Conservation (phyloP, 2,797 vertebrate genomes). For the Syngnathus acus region DNA sequence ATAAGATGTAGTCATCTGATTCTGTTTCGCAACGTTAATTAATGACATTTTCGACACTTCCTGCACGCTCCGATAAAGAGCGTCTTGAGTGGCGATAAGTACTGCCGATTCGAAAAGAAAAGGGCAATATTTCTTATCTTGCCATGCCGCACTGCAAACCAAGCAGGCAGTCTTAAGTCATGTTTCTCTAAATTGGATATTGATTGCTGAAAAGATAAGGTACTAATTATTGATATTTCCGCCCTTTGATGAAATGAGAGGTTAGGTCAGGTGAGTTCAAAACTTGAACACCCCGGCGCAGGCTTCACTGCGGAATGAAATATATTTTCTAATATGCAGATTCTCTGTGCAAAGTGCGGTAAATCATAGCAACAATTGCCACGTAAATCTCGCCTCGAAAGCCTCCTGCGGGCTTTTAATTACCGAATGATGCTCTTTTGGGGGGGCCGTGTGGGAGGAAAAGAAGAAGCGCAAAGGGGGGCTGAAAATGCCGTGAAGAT, state of each 20-base stretch:
- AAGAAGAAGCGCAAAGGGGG: neutral
- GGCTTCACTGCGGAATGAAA: neutral
- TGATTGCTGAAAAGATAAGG: conserved; percentile 52
- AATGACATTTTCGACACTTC: conserved; percentile 3
- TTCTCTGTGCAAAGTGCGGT: neutral
- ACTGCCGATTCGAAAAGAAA: neutral
- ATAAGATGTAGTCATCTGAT: neutral
- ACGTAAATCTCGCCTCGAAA: conserved; percentile 27
- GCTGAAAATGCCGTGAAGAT: conserved; percentile 2
- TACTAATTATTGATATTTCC: conserved; percentile 46
- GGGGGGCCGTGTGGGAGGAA: conserved; percentile 7
- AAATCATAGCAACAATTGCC: conserved; percentile 2
- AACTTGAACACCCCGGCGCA: neutral
- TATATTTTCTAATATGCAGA: neutral
- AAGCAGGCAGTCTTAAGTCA: conserved; percentile 16
- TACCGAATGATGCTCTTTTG: conserved; percentile 17
- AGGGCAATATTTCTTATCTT: conserved; percentile 5
- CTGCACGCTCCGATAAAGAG: neutral
- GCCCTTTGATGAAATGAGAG: conserved; percentile 7
- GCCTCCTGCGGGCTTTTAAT: conserved; percentile 57
- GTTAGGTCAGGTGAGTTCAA: neutral
- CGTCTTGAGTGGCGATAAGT: neutral
- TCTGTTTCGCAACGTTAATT: neutral
- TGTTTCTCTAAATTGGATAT: conserved; percentile 52
- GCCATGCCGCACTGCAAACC: neutral